These are phyloP conservation scores for Cerastis leucographa DNA, from an alignment of 2,888 invertebrate genomes.

Conservation along the genomic window DNA sequence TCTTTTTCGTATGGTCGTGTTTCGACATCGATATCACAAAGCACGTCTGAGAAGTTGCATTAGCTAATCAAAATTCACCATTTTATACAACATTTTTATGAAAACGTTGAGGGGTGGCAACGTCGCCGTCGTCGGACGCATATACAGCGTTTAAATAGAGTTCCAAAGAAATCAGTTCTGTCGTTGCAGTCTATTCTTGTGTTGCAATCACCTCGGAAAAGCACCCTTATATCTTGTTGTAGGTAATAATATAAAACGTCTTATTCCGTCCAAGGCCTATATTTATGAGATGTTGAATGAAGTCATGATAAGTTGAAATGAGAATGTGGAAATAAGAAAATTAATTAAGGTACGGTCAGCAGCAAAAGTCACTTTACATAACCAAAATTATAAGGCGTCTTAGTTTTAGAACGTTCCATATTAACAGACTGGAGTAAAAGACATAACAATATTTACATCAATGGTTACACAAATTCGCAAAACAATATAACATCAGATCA, in stretches of 20 bases:
- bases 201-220: background rate
- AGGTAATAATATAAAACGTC: constrained; percentile 1
- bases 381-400: no score
- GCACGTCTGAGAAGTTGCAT: background rate
- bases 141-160: background rate
- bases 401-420: no score
- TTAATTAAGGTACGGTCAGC: constrained; percentile 19
- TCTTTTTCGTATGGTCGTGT: background rate
- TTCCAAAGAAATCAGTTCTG: background rate
- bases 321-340: constrained; percentile 4
- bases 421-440: no score
- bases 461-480: no score
- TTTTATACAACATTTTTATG: background rate
- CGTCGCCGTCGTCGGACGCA: background rate
- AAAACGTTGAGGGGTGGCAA: background rate
- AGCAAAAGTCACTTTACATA: no score
- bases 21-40: background rate
- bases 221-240: background rate
- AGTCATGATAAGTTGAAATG: constrained; percentile 28
- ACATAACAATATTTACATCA: no score
- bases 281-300: constrained; percentile 16
- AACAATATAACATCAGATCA: no score
- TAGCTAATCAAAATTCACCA: background rate
- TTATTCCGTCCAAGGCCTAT: background rate
- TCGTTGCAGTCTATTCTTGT: background rate